Evolutionary conservation across 2,888 invertebrate species (phyloP), one percentile per base, ranked within the genome.

Genomic region (Agrenia bidenticulata): DNA sequence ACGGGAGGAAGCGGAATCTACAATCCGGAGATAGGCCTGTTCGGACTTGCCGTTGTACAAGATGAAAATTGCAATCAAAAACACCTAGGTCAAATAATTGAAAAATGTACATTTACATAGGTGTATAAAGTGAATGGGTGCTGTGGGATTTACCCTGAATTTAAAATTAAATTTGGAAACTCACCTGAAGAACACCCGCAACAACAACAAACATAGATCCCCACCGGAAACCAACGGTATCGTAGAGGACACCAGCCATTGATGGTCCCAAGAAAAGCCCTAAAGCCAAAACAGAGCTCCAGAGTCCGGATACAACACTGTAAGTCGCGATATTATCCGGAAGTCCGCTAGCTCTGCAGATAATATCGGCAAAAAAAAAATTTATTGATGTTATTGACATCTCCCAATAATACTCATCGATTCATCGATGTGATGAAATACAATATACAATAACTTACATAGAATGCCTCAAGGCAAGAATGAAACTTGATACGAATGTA

Each of bases 231-330:
- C 89, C 89, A 57, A 88, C 85, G 57, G 81, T 83, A 77, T 91
- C 90, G 77, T 86, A 87, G 0, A 92, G 83, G 49, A 89, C 83
- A 0, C 91, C 92, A 72, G 85, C 85, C 1, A 89, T 39, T 2
- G 62, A 57, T 1, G 90, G 91, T 0, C 91, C 91, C 59, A 91
- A 86, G 79, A 91, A 91, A 0, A 91, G 90, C 0, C 94, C 94
- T 11, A 94, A 82, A 0, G 94, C 92, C 77, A 93, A 93, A 0
- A 90, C 87, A 1, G 92, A 92, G 1, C 93, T 92, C 89, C 93
- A 94, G 77, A 94, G 83, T 0, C 92, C 94, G 0, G 93, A 92
- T 13, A 94, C 89, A 49, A 93, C 82, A 0, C 93, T 94, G 78
- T 91, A 94, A 0, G 94, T 94, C 78, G 92, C 90, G 71, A 94